phyloP scores from a whole-genome alignment of 2,797 vertebrate genomes.

The Ctenopoma kingsleyae region DNA sequence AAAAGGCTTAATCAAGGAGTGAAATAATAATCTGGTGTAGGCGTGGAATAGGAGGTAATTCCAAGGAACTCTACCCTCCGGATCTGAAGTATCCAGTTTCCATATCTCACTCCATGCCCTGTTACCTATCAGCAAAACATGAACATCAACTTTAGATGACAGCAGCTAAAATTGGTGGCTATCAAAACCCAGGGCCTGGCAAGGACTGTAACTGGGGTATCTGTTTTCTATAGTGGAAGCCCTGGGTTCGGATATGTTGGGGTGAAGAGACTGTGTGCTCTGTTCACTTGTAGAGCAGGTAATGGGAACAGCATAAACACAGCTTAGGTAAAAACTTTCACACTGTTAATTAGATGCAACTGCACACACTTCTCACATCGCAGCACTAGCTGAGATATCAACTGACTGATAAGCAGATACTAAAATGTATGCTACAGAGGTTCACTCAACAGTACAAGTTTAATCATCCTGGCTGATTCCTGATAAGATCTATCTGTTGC shows the following conservation, averaged over 20 bases:
- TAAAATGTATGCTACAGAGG: conserved; percentile 8
- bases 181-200: conserved; percentile 80
- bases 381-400: conserved; percentile 3
- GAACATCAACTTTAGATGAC: conserved; percentile 82
- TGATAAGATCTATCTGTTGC: neutral
- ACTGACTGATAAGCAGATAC: conserved; percentile 17
- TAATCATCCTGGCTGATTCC: neutral
- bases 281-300: conserved; percentile 21
- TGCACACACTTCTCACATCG: conserved; percentile 41
- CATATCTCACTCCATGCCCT: conserved; percentile 63
- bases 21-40: conserved; percentile 75
- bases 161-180: conserved; percentile 82
- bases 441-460: neutral
- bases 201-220: conserved; percentile 54
- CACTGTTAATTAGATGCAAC: conserved; percentile 68
- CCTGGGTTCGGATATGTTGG: conserved; percentile 67
- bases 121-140: conserved; percentile 80
- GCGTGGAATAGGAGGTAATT: conserved; percentile 60
- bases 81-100: conserved; percentile 76
- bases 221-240: conserved; percentile 78
- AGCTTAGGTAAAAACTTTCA: conserved; percentile 54
- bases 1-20: conserved; percentile 76
- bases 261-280: conserved; percentile 46
- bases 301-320: conserved; percentile 60
- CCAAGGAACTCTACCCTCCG: conserved; percentile 74